These are phyloP conservation scores for Idaea biselata DNA, from an alignment of 2,888 invertebrate species.

Conservation along the genomic window DNA sequence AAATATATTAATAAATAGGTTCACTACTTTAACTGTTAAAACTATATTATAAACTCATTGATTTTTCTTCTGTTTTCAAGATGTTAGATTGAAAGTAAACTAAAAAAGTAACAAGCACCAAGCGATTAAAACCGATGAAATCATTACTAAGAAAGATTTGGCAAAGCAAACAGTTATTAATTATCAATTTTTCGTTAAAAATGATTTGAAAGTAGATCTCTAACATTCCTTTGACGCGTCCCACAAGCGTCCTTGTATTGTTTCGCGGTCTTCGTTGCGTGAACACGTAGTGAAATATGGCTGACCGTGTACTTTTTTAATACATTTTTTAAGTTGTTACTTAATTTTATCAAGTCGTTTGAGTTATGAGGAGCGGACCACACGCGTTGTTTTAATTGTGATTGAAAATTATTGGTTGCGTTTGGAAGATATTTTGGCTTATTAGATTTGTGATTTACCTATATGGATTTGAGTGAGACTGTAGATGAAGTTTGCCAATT, in stretches of 20 bases:
- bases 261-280: constrained; percentile 76
- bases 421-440: constrained; percentile 19
- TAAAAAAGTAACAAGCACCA: too few relatives aligned
- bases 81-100: too few relatives aligned
- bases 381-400: constrained; percentile 72
- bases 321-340: constrained; percentile 68
- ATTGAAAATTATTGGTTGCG: constrained; percentile 10
- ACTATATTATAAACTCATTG: too few relatives aligned
- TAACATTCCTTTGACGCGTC: constrained; percentile 39
- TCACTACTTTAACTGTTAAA: too few relatives aligned
- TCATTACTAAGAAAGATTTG: background rate
- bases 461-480: background rate
- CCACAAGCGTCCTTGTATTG: constrained; percentile 76
- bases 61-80: too few relatives aligned
- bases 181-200: background rate
- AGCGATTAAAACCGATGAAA: too few relatives aligned
- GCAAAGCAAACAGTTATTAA: background rate
- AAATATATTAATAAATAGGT: too few relatives aligned
- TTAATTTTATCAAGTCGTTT: constrained; percentile 80
- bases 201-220: background rate
- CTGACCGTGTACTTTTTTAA: constrained; percentile 74
- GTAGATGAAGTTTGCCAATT: background rate
- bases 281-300: constrained; percentile 75
- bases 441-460: constrained; percentile 14
- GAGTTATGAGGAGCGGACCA: constrained; percentile 77